Percentiles rank a stretch among this genome's conserved stretches.
Conservation (phyloP, 2,888 invertebrate genomes). For the Nymphalis urticae region DNA sequence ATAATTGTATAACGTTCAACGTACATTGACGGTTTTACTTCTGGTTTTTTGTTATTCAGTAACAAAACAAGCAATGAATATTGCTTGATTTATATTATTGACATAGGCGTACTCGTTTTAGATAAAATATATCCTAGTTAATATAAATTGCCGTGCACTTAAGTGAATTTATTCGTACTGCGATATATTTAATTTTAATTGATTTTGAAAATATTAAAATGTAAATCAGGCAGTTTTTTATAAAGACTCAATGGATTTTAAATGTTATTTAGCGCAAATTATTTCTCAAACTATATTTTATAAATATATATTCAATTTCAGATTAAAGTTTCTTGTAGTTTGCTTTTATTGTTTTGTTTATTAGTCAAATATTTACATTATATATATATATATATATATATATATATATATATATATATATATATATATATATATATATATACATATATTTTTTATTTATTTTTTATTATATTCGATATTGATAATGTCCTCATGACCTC, state of each 20-base stretch:
- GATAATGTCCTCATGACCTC: too few relatives aligned
- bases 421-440: too few relatives aligned
- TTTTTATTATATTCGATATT: too few relatives aligned
- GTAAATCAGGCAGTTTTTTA: not conserved
- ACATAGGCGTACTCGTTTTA: not conserved
- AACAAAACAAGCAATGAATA: conserved; percentile 13
- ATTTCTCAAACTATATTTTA: too few relatives aligned
- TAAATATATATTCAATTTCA: too few relatives aligned
- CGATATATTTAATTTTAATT: not conserved
- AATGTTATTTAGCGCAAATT: not conserved
- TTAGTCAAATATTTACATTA: too few relatives aligned
- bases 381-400: too few relatives aligned
- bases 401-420: too few relatives aligned
- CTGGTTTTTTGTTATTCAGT: not conserved
- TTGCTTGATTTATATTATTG: not conserved
- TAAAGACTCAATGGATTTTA: not conserved
- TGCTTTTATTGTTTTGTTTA: too few relatives aligned
- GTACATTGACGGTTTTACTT: conserved; percentile 28
- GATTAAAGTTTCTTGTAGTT: too few relatives aligned
- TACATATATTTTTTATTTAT: too few relatives aligned
- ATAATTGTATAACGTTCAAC: conserved; percentile 2
- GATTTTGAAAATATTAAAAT: not conserved
- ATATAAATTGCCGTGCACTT: conserved; percentile 20
- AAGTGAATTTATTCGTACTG: not conserved
- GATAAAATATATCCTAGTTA: conserved; percentile 16